Conservation (phyloP, 2,113 vertebrate species). For the Syrmaticus mikado region DNA sequence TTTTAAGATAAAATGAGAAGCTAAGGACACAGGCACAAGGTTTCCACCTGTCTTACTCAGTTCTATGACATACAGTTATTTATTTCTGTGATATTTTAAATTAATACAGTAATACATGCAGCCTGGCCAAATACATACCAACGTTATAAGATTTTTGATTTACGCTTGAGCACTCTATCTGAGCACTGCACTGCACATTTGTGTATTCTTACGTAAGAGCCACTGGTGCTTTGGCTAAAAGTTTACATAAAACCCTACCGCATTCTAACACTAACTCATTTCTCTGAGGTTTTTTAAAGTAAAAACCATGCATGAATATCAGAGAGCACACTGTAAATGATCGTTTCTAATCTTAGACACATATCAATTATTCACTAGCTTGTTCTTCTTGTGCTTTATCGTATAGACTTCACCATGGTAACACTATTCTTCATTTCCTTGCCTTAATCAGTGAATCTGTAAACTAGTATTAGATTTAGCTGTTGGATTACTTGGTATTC, state of each 20-base stretch:
- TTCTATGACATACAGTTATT: not conserved
- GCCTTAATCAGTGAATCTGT: constrained; percentile 51
- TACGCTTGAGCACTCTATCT: not conserved
- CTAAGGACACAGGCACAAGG: not conserved
- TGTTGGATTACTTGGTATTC: constrained; percentile 22
- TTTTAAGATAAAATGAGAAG: not conserved
- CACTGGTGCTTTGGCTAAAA: not conserved
- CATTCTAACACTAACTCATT: not conserved
- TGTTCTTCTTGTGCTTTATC: constrained; percentile 48
- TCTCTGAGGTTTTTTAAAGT: constrained; percentile 12
- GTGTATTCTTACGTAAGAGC: not conserved
- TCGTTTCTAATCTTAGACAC: constrained; percentile 65
- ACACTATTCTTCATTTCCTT: constrained; percentile 41
- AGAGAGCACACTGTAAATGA: constrained; percentile 52
- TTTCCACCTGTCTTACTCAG: not conserved
- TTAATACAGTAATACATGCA: not conserved
- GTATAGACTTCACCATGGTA: constrained; percentile 68
- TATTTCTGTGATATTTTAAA: not conserved
- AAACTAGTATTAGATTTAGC: constrained; percentile 45
- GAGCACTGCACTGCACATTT: not conserved
- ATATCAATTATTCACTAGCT: constrained; percentile 73
- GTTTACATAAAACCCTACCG: constrained; percentile 21
- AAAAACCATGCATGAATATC: constrained; percentile 40
- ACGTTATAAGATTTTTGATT: not conserved
- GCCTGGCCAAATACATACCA: not conserved